phyloP scores from a whole-genome alignment of 2,888 invertebrate genomes.

The Chrysolina oricalcia region DNA sequence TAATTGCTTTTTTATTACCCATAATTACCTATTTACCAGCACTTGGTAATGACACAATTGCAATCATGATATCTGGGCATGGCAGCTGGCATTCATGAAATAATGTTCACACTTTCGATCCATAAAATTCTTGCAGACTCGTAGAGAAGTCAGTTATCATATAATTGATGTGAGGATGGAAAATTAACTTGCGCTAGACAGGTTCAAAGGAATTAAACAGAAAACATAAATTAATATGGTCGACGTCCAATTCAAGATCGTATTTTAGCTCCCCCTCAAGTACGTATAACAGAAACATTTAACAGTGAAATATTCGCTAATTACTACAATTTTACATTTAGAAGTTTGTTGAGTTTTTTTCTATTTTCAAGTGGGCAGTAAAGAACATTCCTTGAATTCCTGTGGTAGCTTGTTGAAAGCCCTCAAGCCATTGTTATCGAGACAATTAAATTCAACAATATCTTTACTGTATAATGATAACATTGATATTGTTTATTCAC shows the following conservation, averaged over 20 bases:
- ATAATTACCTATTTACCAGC: slow-evolving; percentile 11
- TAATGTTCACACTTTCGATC: background rate
- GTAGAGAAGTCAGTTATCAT: background rate
- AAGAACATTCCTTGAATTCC: too few species aligned
- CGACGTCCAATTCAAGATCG: background rate
- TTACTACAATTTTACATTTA: too few species aligned
- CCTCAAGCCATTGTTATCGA: too few species aligned
- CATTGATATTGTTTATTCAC: too few species aligned
- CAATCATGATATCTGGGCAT: slow-evolving; percentile 9
- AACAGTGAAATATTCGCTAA: too few species aligned
- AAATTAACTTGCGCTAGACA: background rate
- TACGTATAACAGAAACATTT: too few species aligned
- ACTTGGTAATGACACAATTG: slow-evolving; percentile 24
- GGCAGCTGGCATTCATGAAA: slow-evolving; percentile 22
- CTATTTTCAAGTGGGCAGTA: too few species aligned
- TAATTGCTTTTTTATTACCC: slow-evolving; percentile 26
- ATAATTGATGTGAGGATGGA: background rate
- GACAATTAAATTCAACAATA: too few species aligned
- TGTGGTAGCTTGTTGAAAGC: too few species aligned
- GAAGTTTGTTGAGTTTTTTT: too few species aligned
- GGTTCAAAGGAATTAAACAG: background rate
- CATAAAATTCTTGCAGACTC: background rate
- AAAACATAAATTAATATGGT: background rate
- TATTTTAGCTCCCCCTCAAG: too few species aligned
- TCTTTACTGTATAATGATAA: too few species aligned